Evolutionary conservation across 2,113 vertebrate genomes (phyloP), one percentile per base, ranked within the genome.

Genomic region (Centropristis striata): DNA sequence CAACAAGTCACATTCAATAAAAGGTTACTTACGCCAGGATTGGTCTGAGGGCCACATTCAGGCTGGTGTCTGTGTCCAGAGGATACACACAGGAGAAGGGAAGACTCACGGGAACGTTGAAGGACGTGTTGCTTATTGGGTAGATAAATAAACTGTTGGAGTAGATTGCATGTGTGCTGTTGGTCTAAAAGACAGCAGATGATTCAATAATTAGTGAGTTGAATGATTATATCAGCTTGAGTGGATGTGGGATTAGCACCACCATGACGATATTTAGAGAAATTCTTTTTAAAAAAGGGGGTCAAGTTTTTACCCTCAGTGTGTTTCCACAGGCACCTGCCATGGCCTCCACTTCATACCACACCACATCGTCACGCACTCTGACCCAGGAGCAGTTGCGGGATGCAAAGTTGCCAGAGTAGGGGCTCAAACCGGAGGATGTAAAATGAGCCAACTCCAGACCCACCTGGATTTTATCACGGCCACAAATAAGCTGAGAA

Each of bases 71-170:
- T 23, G 72, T 78, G 4, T 89, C 73, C 61, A 93, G 77, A 5
- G 92, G 83, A 81, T 90, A 94, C 0, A 55, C 77, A 8, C 93
- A 93, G 42, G 87, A 90, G 82, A 94, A 91, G 28, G 91, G 88
- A 59, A 92, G 44, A 11, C 70, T 80, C 39, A 58, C 18, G 46
- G 92, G 83, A 37, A 54, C 1, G 1, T 9, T 0, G 21, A 90
- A 91, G 36, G 83, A 80, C 0, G 1, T 10, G 18, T 73, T 76
- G 32, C 12, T 69, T 2, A 4, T 4, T 7, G 77, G 73, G 58
- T 92, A 92, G 15, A 94, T 4, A 18, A 90, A 93, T 58, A 94
- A 81, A 49, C 4, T 81, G 73, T 93, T 94, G 84, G 78, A 90
- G 80, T 90, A 93, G 71, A 82, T 81, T 6, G 70, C 88, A 55